phyloP scores from a whole-genome alignment of 2,888 invertebrate species.

The Oscheius onirici region DNA sequence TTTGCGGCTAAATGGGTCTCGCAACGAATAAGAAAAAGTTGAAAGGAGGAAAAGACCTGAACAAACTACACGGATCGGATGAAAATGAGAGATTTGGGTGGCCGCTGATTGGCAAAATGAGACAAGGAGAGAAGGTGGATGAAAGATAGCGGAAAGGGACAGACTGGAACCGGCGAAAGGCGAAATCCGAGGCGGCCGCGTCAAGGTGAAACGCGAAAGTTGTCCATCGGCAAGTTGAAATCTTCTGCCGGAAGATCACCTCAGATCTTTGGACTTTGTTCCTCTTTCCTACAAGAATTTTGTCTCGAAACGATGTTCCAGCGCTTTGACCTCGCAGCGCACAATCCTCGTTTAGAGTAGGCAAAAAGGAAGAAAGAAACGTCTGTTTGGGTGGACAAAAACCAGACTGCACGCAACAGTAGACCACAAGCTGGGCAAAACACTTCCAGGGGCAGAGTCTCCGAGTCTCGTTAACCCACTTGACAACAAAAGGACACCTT shows the following conservation, averaged over 20 bases:
- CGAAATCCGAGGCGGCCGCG: conserved; percentile 28
- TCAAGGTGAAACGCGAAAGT: conserved; percentile 29
- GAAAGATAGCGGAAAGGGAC: conserved; percentile 20
- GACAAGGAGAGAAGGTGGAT: neutral
- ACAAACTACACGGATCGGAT: too few relatives aligned
- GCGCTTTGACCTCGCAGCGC: neutral
- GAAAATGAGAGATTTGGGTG: conserved; percentile 16
- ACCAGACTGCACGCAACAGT: conserved; percentile 24
- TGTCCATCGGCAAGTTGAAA: conserved; percentile 20
- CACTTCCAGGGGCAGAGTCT: conserved; percentile 19
- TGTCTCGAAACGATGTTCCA: neutral
- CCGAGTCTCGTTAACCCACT: conserved; percentile 17
- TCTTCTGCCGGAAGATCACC: too few relatives aligned
- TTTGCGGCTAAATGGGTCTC: too few relatives aligned
- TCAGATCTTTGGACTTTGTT: neutral
- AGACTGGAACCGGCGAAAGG: conserved; percentile 31
- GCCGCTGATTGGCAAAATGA: conserved; percentile 26
- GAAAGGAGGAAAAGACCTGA: too few relatives aligned
- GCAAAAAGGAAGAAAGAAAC: neutral
- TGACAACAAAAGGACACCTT: neutral
- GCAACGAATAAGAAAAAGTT: too few relatives aligned
- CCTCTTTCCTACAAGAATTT: neutral
- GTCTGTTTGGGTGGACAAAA: conserved; percentile 29
- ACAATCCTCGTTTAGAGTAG: neutral
- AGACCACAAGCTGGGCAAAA: conserved; percentile 22